A percentile compares a stretch with the other conserved stretches of the same genome.
Conservation (phyloP, 2,888 invertebrate genomes). For the Coelinius sp. region DNA sequence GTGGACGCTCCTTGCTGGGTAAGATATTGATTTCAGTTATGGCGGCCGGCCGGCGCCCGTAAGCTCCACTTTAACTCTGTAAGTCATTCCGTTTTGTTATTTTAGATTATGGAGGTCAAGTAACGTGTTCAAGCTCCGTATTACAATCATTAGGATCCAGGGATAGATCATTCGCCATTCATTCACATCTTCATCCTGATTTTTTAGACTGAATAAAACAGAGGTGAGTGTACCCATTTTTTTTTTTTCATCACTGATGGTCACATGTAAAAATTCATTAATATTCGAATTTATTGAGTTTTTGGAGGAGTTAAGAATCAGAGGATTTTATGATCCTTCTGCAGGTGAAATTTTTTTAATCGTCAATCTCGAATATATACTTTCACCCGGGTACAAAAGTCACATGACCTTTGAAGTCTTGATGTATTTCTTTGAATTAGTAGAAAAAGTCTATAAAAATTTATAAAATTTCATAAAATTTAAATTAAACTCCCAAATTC, state of each 20-base stretch:
- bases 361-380: background rate
- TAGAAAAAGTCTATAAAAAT: background rate
- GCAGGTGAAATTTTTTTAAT: background rate
- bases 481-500: too few species aligned
- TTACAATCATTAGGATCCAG: background rate
- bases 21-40: conserved; percentile 64
- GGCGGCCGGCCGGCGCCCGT: conserved; percentile 57
- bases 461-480: background rate
- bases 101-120: background rate
- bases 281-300: too few species aligned
- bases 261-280: too few species aligned
- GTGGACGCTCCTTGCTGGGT: conserved; percentile 55
- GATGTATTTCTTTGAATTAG: background rate
- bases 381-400: background rate
- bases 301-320: background rate
- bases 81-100: background rate
- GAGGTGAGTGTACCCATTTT: too few species aligned
- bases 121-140: background rate
- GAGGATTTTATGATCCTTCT: background rate
- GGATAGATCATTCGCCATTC: background rate
- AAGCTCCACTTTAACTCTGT: conserved; percentile 26
- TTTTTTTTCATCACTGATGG: too few species aligned
- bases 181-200: background rate
- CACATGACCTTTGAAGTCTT: background rate
- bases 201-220: background rate